Conservation (phyloP, 2,888 invertebrate genomes). For the Melinaea menophilus region DNA sequence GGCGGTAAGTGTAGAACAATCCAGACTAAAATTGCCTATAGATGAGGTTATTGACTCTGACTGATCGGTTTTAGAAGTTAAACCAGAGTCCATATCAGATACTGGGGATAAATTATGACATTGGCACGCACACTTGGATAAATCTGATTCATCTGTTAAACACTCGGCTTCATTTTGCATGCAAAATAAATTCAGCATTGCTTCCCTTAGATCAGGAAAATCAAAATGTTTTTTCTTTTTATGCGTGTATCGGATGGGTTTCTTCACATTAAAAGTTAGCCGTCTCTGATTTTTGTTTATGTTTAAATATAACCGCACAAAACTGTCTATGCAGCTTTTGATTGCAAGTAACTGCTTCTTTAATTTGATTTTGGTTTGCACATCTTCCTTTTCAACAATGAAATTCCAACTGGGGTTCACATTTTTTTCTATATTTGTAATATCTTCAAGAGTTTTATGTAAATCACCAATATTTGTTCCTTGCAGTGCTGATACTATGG, state of each 20-base stretch:
- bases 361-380: constrained; percentile 49
- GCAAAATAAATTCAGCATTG: constrained; percentile 55
- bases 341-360: constrained; percentile 55
- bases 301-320: constrained; percentile 44
- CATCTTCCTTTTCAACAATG: constrained; percentile 58
- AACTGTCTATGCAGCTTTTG: constrained; percentile 53
- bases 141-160: constrained; percentile 33
- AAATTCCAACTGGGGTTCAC: constrained; percentile 61
- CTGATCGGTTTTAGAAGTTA: constrained; percentile 47
- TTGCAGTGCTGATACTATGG: constrained; percentile 45
- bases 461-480: constrained; percentile 42
- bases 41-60: constrained; percentile 61
- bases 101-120: constrained; percentile 48
- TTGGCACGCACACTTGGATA: constrained; percentile 44
- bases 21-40: constrained; percentile 65
- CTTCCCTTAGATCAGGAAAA: constrained; percentile 64
- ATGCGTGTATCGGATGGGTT: constrained; percentile 40
- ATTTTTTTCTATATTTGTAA: constrained; percentile 37
- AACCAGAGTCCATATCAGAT: constrained; percentile 50
- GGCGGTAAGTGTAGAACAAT: constrained; percentile 60
- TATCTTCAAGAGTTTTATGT: constrained; percentile 42
- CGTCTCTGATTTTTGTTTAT: constrained; percentile 39
- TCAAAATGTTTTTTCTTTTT: constrained; percentile 67
- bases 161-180: constrained; percentile 34
- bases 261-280: constrained; percentile 29